Conservation (phyloP, 2,113 vertebrate genomes). For the Perognathus longimembris region DNA sequence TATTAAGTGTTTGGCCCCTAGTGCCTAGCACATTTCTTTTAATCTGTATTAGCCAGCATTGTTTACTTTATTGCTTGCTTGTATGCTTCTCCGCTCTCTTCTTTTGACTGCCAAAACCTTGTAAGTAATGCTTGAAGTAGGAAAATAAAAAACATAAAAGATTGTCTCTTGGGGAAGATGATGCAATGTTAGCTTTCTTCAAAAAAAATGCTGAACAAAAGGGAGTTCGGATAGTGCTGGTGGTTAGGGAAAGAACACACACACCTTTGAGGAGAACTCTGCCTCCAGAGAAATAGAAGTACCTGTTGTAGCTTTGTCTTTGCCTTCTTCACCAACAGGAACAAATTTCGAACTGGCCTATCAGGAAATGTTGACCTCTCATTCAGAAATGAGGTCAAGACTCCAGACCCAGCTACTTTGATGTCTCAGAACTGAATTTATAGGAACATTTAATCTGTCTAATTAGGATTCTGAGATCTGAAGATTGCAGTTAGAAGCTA, state of each 20-base stretch:
- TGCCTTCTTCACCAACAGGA: background rate
- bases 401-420: background rate
- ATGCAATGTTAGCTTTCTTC: slow-evolving; percentile 51
- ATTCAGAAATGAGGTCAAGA: background rate
- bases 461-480: too few species aligned
- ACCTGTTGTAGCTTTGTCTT: background rate
- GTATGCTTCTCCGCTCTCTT: background rate
- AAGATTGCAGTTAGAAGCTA: too few species aligned
- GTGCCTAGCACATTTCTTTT: background rate
- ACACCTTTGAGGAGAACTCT: accelerated
- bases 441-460: too few species aligned
- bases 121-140: slow-evolving; percentile 66
- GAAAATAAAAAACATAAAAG: slow-evolving; percentile 59
- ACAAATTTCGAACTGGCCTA: background rate
- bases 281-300: background rate
- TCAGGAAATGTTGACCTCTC: background rate
- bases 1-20: background rate
- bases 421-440: background rate
- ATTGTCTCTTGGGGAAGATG: slow-evolving; percentile 49
- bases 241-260: background rate
- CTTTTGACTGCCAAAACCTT: slow-evolving; percentile 30
- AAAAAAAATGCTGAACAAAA: slow-evolving; percentile 20
- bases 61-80: background rate
- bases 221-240: background rate
- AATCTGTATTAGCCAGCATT: background rate